Evolutionary conservation across 2,888 invertebrate genomes (phyloP).

Genomic region (Meiosimyza decipiens): DNA sequence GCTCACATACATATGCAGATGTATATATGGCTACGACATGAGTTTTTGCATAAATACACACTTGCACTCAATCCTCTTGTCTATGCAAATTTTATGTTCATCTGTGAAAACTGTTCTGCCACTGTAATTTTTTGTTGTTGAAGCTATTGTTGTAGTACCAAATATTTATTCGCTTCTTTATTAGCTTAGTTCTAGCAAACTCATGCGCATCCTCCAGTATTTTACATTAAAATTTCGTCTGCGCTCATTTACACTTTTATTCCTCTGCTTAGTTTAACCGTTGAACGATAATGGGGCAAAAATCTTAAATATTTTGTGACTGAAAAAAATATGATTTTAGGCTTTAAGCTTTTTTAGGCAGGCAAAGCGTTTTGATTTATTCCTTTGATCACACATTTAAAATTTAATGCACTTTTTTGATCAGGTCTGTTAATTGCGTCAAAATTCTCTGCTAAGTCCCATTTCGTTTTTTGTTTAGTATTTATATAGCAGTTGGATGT

Average conservation of each 20-base stretch:
- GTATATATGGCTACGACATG: neutral
- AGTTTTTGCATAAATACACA: neutral
- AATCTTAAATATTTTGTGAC: too few species aligned
- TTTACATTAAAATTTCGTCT: neutral
- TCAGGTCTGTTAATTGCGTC: too few species aligned
- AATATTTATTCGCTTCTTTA: constrained; percentile 34
- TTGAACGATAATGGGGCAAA: too few species aligned
- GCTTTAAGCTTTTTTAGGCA: too few species aligned
- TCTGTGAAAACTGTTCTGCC: constrained; percentile 26
- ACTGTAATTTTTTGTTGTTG: constrained; percentile 2
- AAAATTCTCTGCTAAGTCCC: too few species aligned
- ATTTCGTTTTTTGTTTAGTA: too few species aligned
- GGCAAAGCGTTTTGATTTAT: too few species aligned
- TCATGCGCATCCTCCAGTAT: neutral
- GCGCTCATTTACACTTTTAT: constrained; percentile 13
- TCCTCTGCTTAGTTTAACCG: neutral
- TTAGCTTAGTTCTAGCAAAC: constrained; percentile 4
- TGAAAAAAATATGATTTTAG: too few species aligned
- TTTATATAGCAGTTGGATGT: too few species aligned
- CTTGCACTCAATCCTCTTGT: constrained; percentile 31
- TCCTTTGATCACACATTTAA: too few species aligned
- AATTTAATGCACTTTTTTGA: too few species aligned
- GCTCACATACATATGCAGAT: constrained; percentile 2
- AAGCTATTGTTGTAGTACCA: constrained; percentile 16
- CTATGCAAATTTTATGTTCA: constrained; percentile 39